phyloP scores from a whole-genome alignment of 2,888 invertebrate species.

The Cantharis flavilabris region DNA sequence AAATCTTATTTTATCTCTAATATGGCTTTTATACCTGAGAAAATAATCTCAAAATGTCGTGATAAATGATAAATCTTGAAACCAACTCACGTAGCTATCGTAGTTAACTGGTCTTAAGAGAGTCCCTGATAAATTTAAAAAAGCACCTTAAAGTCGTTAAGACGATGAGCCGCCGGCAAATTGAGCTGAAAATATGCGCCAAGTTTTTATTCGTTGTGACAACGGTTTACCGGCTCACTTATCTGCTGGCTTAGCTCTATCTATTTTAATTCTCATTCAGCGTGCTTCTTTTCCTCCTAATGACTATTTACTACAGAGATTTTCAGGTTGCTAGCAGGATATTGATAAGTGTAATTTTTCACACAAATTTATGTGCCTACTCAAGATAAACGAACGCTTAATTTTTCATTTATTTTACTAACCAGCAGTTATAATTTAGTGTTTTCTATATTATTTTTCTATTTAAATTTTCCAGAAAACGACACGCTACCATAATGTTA shows the following conservation, averaged over 20 bases:
- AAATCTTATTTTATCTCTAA: constrained; percentile 44
- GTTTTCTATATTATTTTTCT: too few relatives aligned
- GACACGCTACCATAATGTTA: too few relatives aligned
- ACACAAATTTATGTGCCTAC: not conserved
- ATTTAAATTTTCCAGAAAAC: too few relatives aligned
- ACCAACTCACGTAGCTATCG: constrained; percentile 46
- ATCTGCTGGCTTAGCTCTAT: constrained; percentile 37
- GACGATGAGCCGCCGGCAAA: constrained; percentile 53
- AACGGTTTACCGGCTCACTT: constrained; percentile 46
- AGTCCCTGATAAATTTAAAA: constrained; percentile 52
- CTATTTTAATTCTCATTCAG: constrained; percentile 38
- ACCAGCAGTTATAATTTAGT: not conserved
- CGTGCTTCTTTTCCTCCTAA: constrained; percentile 29
- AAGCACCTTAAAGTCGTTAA: constrained; percentile 54
- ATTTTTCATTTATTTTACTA: not conserved
- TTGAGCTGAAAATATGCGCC: constrained; percentile 54
- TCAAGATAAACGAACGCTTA: not conserved
- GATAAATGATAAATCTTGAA: constrained; percentile 39
- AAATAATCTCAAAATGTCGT: constrained; percentile 21
- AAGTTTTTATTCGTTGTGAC: constrained; percentile 43
- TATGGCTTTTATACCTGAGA: constrained; percentile 26
- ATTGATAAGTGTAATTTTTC: constrained; percentile 28
- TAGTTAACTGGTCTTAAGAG: constrained; percentile 47
- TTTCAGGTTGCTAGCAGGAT: constrained; percentile 21
- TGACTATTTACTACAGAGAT: constrained; percentile 32